phyloP scores from a whole-genome alignment of 2,797 vertebrate genomes.

The Mormyrops attenuatus region DNA sequence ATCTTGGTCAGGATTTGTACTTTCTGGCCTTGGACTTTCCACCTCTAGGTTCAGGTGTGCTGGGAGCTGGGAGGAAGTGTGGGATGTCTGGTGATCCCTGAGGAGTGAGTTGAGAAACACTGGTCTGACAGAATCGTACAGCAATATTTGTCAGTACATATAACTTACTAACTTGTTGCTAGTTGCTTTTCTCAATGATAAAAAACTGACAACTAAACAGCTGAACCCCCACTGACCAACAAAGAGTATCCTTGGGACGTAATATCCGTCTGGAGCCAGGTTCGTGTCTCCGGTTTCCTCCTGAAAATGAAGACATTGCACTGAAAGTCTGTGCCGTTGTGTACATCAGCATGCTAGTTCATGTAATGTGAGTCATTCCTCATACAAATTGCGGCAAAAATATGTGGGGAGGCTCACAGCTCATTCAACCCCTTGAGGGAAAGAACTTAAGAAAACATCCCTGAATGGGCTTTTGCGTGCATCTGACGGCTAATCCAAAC shows the following conservation, averaged over 20 bases:
- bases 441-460: background rate
- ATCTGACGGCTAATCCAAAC: background rate
- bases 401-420: background rate
- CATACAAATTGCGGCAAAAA: background rate
- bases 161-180: background rate
- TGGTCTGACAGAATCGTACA: background rate
- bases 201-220: background rate
- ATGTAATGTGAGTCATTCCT: background rate
- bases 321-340: background rate
- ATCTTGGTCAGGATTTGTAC: background rate
- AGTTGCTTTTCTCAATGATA: background rate
- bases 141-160: background rate
- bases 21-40: background rate
- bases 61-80: background rate
- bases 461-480: background rate
- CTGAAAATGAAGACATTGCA: slow-evolving; percentile 45
- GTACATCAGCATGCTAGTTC: background rate
- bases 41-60: background rate
- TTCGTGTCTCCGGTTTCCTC: slow-evolving; percentile 73
- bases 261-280: slow-evolving; percentile 76
- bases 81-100: background rate
- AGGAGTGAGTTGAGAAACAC: background rate
- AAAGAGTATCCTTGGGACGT: slow-evolving; percentile 83
- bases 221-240: slow-evolving; percentile 62
- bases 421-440: background rate